Base-by-base conservation (phyloP, 1,140 invertebrate species). In the Hyphantria cunea region DNA sequence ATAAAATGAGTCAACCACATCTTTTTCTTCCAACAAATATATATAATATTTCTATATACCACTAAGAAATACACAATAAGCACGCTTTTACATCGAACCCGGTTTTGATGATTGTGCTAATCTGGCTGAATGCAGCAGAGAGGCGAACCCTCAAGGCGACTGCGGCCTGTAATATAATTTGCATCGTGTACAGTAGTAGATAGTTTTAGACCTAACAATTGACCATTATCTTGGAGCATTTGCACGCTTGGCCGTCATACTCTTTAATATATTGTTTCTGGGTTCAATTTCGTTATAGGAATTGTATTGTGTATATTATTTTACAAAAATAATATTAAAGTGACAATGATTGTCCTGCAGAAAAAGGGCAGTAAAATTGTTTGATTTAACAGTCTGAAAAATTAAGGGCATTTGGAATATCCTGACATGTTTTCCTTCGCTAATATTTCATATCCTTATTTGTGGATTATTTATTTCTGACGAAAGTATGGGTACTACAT, bases 201-300 rank as follows among this genome's bases (percentile, higher is more conserved):
- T 73, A 78, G 70, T 76, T 73, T 78, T 78, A 76, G 76, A 74
- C 70, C 70, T 68, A 68, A 73, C 69, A 76, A 76, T 81, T 75
- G 70, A 33, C 74, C 63, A 69, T 78, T 81, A 81, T 74, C 68
- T 49, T 45, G 45, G 55, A 51, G 72, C 67, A 70, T 72, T 72
- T 70, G 73, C 66, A 78, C 73, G 70, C 62, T 69, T 61, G 68
- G 48, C 66, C 45, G 68, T 74, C 69, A 73, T 59, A 53, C 62
- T 61, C 50, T 49, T 64, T 73, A 70, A 74, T 68, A 65, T 78
- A 78, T 74, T 59, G 68, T 59, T 66, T 59, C 55, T 68, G 45
- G 37, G 52, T 45, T 25, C 1, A 1, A 52, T 49, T 33, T 42
- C 50, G 15, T 50, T 34, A 33, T 31, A 15, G 10, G 49, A 49